These are phyloP conservation scores for Tribolium castaneum DNA, from an alignment of 1,140 invertebrate genomes.

Conservation along the genomic window DNA sequence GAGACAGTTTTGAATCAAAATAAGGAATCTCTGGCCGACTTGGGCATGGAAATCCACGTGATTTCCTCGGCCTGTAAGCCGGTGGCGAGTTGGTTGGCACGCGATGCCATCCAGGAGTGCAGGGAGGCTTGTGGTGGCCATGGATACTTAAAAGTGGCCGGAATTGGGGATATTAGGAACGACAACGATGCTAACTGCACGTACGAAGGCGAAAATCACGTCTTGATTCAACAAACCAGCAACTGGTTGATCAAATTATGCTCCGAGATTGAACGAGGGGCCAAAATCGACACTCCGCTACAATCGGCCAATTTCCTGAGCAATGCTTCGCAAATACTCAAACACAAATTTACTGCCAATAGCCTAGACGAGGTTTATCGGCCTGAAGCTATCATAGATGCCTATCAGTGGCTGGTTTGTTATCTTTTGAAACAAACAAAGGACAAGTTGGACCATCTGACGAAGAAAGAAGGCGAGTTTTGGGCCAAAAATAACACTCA, in stretches of 20 bases:
- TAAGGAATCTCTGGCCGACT: slow-evolving; percentile 52
- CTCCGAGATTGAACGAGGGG: slow-evolving; percentile 64
- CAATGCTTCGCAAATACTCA: slow-evolving; percentile 68
- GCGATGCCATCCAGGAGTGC: slow-evolving; percentile 90
- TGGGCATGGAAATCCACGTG: slow-evolving; percentile 87
- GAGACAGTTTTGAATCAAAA: slow-evolving; percentile 54
- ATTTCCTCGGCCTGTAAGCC: slow-evolving; percentile 91
- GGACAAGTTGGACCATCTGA: slow-evolving; percentile 69
- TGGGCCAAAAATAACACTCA: slow-evolving; percentile 83
- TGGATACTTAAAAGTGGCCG: slow-evolving; percentile 81
- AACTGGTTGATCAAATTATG: slow-evolving; percentile 86
- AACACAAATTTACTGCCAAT: slow-evolving; percentile 64
- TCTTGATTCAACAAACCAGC: slow-evolving; percentile 92
- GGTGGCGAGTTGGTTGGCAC: slow-evolving; percentile 83
- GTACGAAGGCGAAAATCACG: slow-evolving; percentile 97
- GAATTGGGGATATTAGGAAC: slow-evolving; percentile 84
- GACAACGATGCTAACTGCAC: slow-evolving; percentile 94
- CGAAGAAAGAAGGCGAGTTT: slow-evolving; percentile 75
- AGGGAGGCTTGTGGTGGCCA: slow-evolving; percentile 91
- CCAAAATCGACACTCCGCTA: slow-evolving; percentile 69
- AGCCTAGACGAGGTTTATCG: slow-evolving; percentile 65
- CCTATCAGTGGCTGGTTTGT: slow-evolving; percentile 87
- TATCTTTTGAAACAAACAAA: slow-evolving; percentile 80
- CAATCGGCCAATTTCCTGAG: slow-evolving; percentile 73
- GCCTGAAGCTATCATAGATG: slow-evolving; percentile 75